Conservation (phyloP, 1,140 invertebrate genomes). For the Hyposmocoma kahamanoa region DNA sequence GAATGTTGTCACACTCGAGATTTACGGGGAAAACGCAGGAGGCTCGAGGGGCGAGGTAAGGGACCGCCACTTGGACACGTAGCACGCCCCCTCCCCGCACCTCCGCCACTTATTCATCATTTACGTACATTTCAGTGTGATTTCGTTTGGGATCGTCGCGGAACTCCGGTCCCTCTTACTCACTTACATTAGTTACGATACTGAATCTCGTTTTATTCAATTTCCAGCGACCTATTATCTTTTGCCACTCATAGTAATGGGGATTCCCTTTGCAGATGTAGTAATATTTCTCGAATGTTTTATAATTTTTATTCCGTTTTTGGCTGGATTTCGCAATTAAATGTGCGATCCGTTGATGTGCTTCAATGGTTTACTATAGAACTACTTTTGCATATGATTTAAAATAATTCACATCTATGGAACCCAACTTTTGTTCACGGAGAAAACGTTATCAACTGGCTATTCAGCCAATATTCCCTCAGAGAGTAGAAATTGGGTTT, state of each 20-base stretch:
- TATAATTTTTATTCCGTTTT: slow-evolving; percentile 7
- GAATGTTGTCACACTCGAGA: slow-evolving; percentile 55
- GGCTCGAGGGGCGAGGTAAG: slow-evolving; percentile 19
- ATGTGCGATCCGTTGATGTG: background rate
- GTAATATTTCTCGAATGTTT: slow-evolving; percentile 36
- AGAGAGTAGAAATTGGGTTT: slow-evolving; percentile 19
- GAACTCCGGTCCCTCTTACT: slow-evolving; percentile 37
- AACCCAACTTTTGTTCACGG: no score
- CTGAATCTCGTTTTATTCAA: slow-evolving; percentile 55
- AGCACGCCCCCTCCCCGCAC: slow-evolving; percentile 21
- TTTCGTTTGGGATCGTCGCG: slow-evolving; percentile 51
- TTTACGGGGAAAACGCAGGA: slow-evolving; percentile 42
- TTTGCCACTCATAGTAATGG: slow-evolving; percentile 48
- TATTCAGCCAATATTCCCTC: background rate
- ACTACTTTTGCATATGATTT: no score
- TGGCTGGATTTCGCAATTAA: background rate
- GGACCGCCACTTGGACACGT: slow-evolving; percentile 56
- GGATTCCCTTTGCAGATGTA: slow-evolving; percentile 35
- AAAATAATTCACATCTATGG: no score
- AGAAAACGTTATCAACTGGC: slow-evolving; percentile 13
- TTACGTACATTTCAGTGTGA: slow-evolving; percentile 62
- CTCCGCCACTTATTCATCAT: slow-evolving; percentile 47
- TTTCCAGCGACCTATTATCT: slow-evolving; percentile 53
- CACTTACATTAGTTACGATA: slow-evolving; percentile 56
- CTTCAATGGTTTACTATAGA: no score